These are phyloP conservation scores for Hirtodrosophila histrioides DNA, from an alignment of 2,888 invertebrate genomes.

Conservation along the genomic window DNA sequence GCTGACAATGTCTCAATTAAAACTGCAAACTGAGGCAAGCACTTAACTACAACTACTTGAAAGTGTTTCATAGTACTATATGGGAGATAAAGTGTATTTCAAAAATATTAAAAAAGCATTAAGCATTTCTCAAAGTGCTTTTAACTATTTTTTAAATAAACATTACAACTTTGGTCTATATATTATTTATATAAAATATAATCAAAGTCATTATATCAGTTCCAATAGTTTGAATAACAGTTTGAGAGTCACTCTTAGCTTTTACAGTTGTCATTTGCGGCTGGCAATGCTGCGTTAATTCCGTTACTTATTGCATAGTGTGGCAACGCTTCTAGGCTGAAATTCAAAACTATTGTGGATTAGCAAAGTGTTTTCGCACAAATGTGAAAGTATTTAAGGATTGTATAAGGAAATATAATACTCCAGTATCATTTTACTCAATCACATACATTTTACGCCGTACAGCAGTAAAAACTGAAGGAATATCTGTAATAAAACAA, in stretches of 20 bases:
- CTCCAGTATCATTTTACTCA: no score
- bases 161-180: constrained; percentile 1
- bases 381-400: constrained; percentile 10
- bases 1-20: constrained; percentile 71
- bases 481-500: no score
- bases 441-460: no score
- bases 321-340: constrained; percentile 37
- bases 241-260: constrained; percentile 32
- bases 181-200: no score
- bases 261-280: constrained; percentile 1
- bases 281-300: constrained; percentile 26
- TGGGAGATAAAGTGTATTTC: no score
- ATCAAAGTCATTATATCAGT: no score
- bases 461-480: no score
- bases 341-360: constrained; percentile 18
- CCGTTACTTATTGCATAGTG: constrained; percentile 27
- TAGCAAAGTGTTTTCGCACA: not conserved
- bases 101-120: no score
- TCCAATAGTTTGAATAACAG: constrained; percentile 10
- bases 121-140: no score
- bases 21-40: constrained; percentile 50
- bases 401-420: not conserved
- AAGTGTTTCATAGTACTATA: constrained; percentile 35
- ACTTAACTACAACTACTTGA: constrained; percentile 31
- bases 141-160: no score